phyloP scores from a whole-genome alignment of 1,140 invertebrate genomes.

The Ostrea edulis region DNA sequence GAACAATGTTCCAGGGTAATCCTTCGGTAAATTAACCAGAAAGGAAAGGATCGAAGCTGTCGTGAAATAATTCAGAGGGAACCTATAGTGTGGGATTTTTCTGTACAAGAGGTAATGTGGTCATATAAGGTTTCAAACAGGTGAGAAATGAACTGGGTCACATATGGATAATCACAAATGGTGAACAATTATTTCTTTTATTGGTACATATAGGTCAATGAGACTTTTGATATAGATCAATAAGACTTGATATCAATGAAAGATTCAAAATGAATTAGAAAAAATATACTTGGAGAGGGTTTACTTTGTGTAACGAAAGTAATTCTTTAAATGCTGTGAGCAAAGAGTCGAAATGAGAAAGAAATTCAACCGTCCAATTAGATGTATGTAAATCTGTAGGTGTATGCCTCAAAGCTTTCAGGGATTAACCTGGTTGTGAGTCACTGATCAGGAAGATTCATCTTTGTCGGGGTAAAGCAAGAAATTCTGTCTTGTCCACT shows the following conservation, averaged over 20 bases:
- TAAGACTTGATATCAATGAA: no score
- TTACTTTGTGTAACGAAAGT: no score
- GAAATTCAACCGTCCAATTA: no score
- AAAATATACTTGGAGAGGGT: no score
- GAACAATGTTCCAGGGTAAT: background rate
- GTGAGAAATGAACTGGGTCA: conserved; percentile 12
- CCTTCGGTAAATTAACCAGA: conserved; percentile 9
- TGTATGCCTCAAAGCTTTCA: background rate
- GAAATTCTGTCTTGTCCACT: no score
- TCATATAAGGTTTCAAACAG: conserved; percentile 9
- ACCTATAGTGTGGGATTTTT: background rate
- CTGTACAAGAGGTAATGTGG: background rate
- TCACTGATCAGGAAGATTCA: no score
- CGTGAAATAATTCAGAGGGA: background rate
- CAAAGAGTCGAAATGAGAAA: no score
- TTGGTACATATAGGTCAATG: background rate
- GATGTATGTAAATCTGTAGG: background rate
- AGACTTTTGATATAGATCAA: no score
- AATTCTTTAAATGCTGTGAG: no score
- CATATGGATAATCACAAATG: background rate
- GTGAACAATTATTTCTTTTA: background rate
- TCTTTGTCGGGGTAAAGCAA: no score
- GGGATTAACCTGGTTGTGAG: no score
- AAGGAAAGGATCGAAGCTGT: background rate
- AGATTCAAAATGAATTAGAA: background rate